Base-by-base conservation (phyloP, 2,113 vertebrate genomes). In the Erinaceus europaeus region DNA sequence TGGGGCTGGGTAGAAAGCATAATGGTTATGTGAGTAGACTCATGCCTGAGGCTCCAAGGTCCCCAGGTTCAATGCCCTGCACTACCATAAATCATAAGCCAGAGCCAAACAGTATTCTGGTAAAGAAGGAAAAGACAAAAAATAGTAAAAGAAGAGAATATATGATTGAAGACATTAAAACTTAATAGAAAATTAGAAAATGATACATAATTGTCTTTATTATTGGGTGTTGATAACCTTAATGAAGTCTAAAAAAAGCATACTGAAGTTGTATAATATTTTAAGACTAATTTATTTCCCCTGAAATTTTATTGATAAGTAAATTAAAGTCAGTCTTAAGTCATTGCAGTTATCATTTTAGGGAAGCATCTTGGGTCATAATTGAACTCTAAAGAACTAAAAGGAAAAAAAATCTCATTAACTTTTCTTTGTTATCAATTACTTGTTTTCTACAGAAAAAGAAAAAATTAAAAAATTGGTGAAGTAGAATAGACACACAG, bases 401-500 rank as follows among this genome's bases (percentile, higher is more conserved):
- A 78, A 52, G n/a, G n/a, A 27, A 74, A 65, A 77, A 50, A 59
- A 64, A 78, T 38, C 11, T 3, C n/a, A 80, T 88, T 59, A 23
- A 38, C 8, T 92, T 61, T 34, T 3, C 5, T 83, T 80, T 29
- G 50, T 55, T 64, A 34, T 29, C 20, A 23, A 89, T n/a, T 42
- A 67, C 64, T 38, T 3, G 74, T 68, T 86, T 84, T 89, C 68
- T 1, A 36, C 46, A 75, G 13, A 74, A 59, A 73, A 40, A 68
- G 48, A 42, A 52, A 42, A 20, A 48, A 0, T 23, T 5, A 48
- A 27, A 82, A 94, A 92, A 12, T 90, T 90, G 67, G 34, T 46
- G 59, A 84, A 92, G 89, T 87, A 36, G 42, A 86, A 92, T 87
- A 86, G 86, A 90, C 38, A 92, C 57, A 78, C 34, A 68, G 68